A percentile compares a stretch with the other conserved stretches of the same genome.
Conservation (phyloP, 2,113 vertebrate species). For the Cynoglossus semilaevis region DNA sequence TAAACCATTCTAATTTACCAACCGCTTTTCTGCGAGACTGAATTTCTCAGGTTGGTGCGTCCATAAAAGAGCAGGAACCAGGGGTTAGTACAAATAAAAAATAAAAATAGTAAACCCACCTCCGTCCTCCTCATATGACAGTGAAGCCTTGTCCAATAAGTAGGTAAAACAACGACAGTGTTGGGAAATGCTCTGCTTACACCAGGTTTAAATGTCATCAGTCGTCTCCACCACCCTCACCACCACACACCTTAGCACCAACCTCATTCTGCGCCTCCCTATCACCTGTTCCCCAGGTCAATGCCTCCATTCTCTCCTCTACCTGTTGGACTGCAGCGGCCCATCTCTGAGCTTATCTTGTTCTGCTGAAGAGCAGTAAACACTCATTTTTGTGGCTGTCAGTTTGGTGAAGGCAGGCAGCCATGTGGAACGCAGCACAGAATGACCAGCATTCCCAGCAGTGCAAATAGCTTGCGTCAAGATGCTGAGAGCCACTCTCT, state of each 20-base stretch:
- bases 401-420: slow-evolving; percentile 60
- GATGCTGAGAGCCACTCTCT: slow-evolving; percentile 25
- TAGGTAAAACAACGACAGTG: no score
- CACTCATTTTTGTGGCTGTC: slow-evolving; percentile 74
- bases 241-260: not conserved
- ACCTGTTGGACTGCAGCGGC: slow-evolving; percentile 57
- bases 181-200: no score
- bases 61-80: no score
- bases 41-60: no score
- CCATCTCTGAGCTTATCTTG: slow-evolving; percentile 64
- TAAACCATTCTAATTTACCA: no score
- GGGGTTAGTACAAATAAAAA: no score
- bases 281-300: not conserved
- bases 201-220: not conserved
- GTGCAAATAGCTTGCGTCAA: slow-evolving; percentile 41
- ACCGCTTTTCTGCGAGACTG: no score
- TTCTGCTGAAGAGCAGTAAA: slow-evolving; percentile 64
- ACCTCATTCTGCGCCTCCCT: not conserved
- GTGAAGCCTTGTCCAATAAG: no score
- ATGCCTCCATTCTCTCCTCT: slow-evolving; percentile 30
- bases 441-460: slow-evolving; percentile 39
- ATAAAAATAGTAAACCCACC: no score
- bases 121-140: no score
- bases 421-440: slow-evolving; percentile 56
- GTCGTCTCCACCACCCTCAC: not conserved